A percentile compares a stretch with the other conserved stretches of the same genome.
Evolutionary conservation across 2,113 vertebrate species (phyloP).

Genomic region (Erythrolamprus reginae): DNA sequence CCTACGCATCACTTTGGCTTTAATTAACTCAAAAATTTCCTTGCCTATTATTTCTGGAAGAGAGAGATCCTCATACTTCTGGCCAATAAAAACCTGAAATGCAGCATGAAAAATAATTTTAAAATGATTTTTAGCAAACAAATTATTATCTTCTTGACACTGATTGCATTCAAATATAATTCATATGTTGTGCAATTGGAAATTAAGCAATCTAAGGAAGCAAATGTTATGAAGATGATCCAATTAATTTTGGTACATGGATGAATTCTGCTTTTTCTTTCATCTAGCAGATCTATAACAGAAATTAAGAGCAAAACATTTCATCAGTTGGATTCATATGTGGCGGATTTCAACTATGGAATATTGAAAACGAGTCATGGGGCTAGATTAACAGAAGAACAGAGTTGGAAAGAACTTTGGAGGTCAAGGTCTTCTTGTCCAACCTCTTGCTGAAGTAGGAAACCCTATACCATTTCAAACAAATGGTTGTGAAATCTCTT

Average conservation of each 20-base stretch:
- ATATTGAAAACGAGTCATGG: neutral
- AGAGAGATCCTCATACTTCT: conserved; percentile 56
- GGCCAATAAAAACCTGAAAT: conserved; percentile 56
- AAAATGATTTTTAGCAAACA: neutral
- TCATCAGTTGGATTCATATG: neutral
- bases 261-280: neutral
- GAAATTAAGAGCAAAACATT: neutral
- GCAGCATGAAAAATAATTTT: neutral
- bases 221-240: neutral
- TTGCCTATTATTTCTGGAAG: conserved; percentile 55
- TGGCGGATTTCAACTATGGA: neutral
- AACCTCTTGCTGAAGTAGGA: neutral
- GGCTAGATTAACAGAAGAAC: neutral
- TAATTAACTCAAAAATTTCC: conserved; percentile 59
- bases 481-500: neutral
- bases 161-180: neutral
- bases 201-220: neutral
- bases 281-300: neutral
- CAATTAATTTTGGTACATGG: neutral
- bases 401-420: neutral
- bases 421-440: neutral
- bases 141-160: neutral
- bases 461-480: neutral
- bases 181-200: neutral
- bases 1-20: conserved; percentile 36